Base-by-base conservation (phyloP, 2,888 invertebrate species). In the Coenonympha glycerion region DNA sequence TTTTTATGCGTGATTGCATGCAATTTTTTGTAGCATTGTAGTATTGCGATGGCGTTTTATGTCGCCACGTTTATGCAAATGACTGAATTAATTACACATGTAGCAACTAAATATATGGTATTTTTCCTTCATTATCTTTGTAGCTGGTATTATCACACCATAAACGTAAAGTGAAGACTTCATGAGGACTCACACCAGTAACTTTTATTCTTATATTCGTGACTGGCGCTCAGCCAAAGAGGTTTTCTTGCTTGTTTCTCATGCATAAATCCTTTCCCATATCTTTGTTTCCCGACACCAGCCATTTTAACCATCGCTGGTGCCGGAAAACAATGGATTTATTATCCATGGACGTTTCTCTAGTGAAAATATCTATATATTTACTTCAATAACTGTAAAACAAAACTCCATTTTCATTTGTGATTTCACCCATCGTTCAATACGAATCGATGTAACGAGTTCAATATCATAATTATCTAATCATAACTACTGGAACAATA, bases 1-100 rank as follows among this genome's bases (percentile, higher is more conserved):
- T 22, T 39, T 39, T 8, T 9, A 39, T 39, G 37, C 37, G 37
- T 37, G 37, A 37, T 37, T 37, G 37, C 22, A 37, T 37, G 39
- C 39, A 2, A 24, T 39, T 39, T 36, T 39, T 39, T 24, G 24
- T 13, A 2, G 30, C 4, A 8, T 2, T n/a, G n/a, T 33, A 9
- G 19, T 22, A 39, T 39, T 39, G 9, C 15, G 9, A 39, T 39
- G 22, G 39, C 8, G 2, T 21, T 37, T 37, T 37, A 21, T 21
- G 21, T 21, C 13, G 22, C 21, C 15, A 15, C 24, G 15, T 39
- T 39, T 22, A 39, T 22, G 39, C 22, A 24, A 39, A 39, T 39
- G 3, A 24, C 24, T 39, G 39, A 22, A 39, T 39, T 15, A 39
- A 39, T 39, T 39, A 15, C 24, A 24, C 24, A 37, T 37, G 18